A percentile compares a stretch with the other conserved stretches of the same genome.
Evolutionary conservation across 92 coral and sea anemone species (phyloP).

Genomic region (Metridium senile): DNA sequence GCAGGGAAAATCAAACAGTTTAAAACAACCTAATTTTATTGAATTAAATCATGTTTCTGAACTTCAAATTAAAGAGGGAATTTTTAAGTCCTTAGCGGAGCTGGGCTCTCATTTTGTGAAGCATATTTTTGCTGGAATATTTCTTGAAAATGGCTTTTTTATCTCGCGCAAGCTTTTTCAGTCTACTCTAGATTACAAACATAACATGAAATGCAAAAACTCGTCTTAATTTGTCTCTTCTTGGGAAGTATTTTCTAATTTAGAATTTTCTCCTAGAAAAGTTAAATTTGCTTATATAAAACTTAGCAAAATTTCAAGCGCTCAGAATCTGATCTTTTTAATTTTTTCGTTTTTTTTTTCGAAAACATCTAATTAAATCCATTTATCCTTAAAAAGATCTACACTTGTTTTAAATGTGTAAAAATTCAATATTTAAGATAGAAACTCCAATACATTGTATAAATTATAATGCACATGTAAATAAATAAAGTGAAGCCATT

Average conservation of each 20-base stretch:
- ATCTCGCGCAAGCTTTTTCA: not conserved
- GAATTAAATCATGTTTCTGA: not conserved
- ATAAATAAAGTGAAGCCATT: not conserved
- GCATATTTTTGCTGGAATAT: not conserved
- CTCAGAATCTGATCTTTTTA: too few species aligned
- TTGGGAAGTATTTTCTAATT: not conserved
- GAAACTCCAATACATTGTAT: not conserved
- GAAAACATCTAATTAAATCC: not conserved
- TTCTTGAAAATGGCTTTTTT: not conserved
- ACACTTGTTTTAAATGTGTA: not conserved
- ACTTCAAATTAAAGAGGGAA: not conserved
- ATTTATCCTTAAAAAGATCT: not conserved
- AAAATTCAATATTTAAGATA: not conserved
- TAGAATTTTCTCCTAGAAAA: not conserved
- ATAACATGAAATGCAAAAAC: conserved; percentile 6
- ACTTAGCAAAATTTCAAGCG: too few species aligned
- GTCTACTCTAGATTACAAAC: not conserved
- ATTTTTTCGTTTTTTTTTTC: not conserved
- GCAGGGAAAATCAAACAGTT: conserved; percentile 1
- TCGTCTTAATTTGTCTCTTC: not conserved
- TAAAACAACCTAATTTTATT: not conserved
- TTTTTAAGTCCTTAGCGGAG: not conserved
- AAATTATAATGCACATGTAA: not conserved
- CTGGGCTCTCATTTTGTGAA: conserved; percentile 13
- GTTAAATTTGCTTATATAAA: not conserved